A percentile compares a stretch with the other conserved stretches of the same genome.
These are phyloP conservation scores for Euglossa dilemma DNA, from an alignment of 1,140 invertebrate species.

Conservation along the genomic window DNA sequence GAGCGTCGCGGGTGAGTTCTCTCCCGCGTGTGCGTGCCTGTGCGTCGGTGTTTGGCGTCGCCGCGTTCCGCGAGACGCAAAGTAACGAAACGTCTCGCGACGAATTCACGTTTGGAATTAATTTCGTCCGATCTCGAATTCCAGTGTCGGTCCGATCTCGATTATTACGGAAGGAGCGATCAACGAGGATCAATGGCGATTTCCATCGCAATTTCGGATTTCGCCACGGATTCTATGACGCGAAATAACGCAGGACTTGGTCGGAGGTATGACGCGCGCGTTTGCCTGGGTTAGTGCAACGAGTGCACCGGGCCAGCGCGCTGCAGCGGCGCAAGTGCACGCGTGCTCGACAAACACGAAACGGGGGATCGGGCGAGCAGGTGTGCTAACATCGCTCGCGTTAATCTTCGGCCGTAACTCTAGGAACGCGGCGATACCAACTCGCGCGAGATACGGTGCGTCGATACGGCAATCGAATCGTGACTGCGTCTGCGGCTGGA, in stretches of 20 bases:
- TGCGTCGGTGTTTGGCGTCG: neutral
- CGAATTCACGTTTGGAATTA: too few species aligned
- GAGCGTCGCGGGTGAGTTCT: neutral
- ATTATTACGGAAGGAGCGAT: neutral
- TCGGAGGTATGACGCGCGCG: slow-evolving; percentile 13
- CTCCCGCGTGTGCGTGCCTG: neutral
- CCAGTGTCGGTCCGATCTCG: too few species aligned
- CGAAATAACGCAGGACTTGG: slow-evolving; percentile 20
- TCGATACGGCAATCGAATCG: slow-evolving; percentile 67
- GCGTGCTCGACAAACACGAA: slow-evolving; percentile 44
- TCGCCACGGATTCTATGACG: neutral
- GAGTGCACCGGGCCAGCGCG: neutral
- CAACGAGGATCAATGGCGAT: neutral
- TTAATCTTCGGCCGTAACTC: slow-evolving; percentile 76
- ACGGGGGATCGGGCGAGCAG: slow-evolving; percentile 64
- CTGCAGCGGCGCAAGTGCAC: slow-evolving; percentile 10
- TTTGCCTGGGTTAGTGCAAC: neutral
- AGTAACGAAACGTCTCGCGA: slow-evolving; percentile 40
- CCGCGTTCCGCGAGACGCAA: neutral
- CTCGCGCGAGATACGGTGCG: slow-evolving; percentile 60
- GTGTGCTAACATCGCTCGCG: slow-evolving; percentile 76
- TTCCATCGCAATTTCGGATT: neutral
- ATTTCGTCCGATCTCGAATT: too few species aligned
- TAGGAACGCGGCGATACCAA: slow-evolving; percentile 43
- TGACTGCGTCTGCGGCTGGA: slow-evolving; percentile 45